Evolutionary conservation across 2,888 invertebrate species (phyloP).

Genomic region (Cataglyphis livida): DNA sequence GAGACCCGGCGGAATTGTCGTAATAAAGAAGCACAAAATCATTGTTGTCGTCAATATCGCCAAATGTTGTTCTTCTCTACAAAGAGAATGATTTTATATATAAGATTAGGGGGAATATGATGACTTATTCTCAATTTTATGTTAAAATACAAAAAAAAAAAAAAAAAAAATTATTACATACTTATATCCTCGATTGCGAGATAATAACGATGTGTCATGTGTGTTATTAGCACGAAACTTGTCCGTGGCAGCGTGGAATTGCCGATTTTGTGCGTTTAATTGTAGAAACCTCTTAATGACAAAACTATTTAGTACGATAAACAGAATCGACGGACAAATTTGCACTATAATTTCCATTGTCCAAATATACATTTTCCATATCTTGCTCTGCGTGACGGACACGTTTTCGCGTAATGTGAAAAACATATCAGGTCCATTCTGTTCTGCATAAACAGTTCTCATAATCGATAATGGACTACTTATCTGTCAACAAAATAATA

Average conservation of each 20-base stretch:
- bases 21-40: slow-evolving; percentile 60
- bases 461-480: slow-evolving; percentile 63
- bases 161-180: slow-evolving; percentile 22
- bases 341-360: slow-evolving; percentile 59
- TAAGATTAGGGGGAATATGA: not conserved
- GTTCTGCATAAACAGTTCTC: slow-evolving; percentile 61
- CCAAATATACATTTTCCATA: slow-evolving; percentile 67
- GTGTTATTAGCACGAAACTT: slow-evolving; percentile 61
- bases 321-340: slow-evolving; percentile 60
- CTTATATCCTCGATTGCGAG: slow-evolving; percentile 68
- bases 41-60: slow-evolving; percentile 66
- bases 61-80: slow-evolving; percentile 69
- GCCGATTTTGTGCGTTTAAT: slow-evolving; percentile 60
- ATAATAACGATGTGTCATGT: slow-evolving; percentile 55
- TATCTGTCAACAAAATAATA: slow-evolving; percentile 49
- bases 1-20: slow-evolving; percentile 62
- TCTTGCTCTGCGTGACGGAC: slow-evolving; percentile 37
- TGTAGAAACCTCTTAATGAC: slow-evolving; percentile 66
- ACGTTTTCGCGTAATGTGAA: slow-evolving; percentile 63
- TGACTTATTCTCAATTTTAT: not conserved
- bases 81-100: slow-evolving; percentile 32
- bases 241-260: slow-evolving; percentile 64
- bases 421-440: slow-evolving; percentile 1
- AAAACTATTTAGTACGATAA: slow-evolving; percentile 61
- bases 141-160: slow-evolving; percentile 8